Percentiles rank a stretch among this genome's conserved stretches.
Conservation (phyloP, 2,113 vertebrate genomes). For the Poicephalus gulielmi region DNA sequence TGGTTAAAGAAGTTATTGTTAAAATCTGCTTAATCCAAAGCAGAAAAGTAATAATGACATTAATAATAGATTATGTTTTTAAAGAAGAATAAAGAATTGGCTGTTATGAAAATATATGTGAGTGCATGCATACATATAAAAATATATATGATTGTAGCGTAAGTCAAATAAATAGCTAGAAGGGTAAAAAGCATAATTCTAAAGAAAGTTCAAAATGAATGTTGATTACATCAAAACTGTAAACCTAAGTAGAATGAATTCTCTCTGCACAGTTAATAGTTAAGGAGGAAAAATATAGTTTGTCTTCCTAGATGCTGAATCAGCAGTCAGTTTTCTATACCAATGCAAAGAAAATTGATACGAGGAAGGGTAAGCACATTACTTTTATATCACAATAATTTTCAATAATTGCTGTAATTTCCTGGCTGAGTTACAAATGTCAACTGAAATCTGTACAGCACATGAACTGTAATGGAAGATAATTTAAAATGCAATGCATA, state of each 20-base stretch:
- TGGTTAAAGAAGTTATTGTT: not conserved
- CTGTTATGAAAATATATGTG: not conserved
- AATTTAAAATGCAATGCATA: constrained; percentile 46
- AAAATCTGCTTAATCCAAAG: not conserved
- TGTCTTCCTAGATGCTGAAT: not conserved
- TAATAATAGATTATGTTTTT: not conserved
- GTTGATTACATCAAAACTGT: not conserved
- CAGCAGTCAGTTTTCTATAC: constrained; percentile 14
- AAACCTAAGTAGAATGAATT: not conserved
- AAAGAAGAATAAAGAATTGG: not conserved
- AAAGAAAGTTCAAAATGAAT: not conserved
- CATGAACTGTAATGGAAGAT: constrained; percentile 34
- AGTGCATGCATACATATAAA: not conserved
- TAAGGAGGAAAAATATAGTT: not conserved
- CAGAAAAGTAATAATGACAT: not conserved
- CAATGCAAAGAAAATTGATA: constrained; percentile 37
- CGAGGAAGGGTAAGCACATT: constrained; percentile 14
- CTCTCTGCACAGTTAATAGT: not conserved
- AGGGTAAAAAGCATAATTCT: not conserved
- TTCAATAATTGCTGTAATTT: constrained; percentile 70
- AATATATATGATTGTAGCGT: not conserved
- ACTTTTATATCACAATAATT: constrained; percentile 65
- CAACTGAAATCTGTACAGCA: constrained; percentile 13
- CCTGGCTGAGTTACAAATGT: constrained; percentile 43
- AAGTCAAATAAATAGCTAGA: not conserved